These are phyloP conservation scores for Pyrgilauda ruficollis DNA, from an alignment of 2,113 vertebrate species.

Conservation along the genomic window DNA sequence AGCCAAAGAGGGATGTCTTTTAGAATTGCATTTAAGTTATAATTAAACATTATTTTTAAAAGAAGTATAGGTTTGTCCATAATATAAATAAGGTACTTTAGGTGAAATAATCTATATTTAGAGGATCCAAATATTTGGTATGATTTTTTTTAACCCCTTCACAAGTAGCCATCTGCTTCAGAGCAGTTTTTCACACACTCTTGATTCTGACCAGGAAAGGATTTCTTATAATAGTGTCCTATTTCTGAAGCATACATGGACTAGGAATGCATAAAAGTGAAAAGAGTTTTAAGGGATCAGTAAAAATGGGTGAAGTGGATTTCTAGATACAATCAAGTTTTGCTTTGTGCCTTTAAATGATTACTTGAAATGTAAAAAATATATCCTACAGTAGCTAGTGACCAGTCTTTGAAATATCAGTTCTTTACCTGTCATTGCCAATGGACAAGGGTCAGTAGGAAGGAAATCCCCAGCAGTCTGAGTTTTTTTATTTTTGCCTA, in stretches of 20 bases:
- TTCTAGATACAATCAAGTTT: not conserved
- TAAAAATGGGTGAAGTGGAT: not conserved
- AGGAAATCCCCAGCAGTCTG: not conserved
- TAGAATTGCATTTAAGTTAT: not conserved
- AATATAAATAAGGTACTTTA: not conserved
- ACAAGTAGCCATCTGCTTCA: constrained; percentile 19
- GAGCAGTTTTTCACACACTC: constrained; percentile 11
- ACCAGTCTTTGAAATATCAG: not conserved
- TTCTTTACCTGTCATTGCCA: not conserved
- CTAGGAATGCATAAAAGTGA: not conserved
- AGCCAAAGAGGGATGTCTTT: not conserved
- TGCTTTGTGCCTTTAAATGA: not conserved
- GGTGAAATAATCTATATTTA: not conserved
- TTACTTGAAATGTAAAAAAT: not conserved
- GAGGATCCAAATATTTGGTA: not conserved
- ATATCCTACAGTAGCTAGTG: not conserved
- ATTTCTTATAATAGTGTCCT: constrained; percentile 28
- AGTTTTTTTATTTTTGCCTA: not conserved
- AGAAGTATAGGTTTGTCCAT: not conserved
- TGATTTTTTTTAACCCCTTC: not conserved
- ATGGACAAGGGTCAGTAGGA: not conserved
- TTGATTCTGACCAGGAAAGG: not conserved
- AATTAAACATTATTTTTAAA: not conserved
- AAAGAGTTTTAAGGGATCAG: not conserved
- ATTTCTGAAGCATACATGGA: not conserved